Percentiles rank a stretch among this genome's conserved stretches.
These are phyloP conservation scores for Trissolcus brochymenae DNA, from an alignment of 2,888 invertebrate species.

Conservation along the genomic window DNA sequence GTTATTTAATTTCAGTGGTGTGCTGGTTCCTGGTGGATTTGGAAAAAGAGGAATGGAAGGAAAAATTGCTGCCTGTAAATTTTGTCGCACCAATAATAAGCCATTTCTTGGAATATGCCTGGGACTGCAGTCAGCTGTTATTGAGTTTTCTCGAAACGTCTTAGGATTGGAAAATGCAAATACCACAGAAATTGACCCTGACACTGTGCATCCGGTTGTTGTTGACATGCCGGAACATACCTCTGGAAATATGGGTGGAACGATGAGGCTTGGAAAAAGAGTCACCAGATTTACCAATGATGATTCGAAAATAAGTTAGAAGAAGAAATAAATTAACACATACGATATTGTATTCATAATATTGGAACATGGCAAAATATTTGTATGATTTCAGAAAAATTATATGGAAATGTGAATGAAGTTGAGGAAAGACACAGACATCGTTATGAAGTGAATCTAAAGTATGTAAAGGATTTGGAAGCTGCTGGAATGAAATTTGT, in stretches of 20 bases:
- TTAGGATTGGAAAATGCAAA: conserved; percentile 87
- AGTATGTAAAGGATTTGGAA: conserved; percentile 87
- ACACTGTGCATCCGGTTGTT: conserved; percentile 87
- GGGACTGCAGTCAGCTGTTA: conserved; percentile 97
- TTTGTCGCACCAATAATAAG: conserved; percentile 92
- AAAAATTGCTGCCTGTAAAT: conserved; percentile 94
- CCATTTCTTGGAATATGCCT: conserved; percentile 98
- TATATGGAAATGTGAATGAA: conserved; percentile 86
- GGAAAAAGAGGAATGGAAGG: conserved; percentile 97
- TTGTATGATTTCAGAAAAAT: conserved; percentile 78
- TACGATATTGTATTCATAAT: background rate
- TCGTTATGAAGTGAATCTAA: conserved; percentile 97
- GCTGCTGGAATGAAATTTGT: conserved; percentile 92
- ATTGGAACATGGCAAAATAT: background rate
- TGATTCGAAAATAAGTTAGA: conserved; percentile 79
- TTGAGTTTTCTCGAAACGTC: conserved; percentile 95
- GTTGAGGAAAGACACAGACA: conserved; percentile 98
- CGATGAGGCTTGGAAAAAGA: conserved; percentile 97
- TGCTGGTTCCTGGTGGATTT: conserved; percentile 98
- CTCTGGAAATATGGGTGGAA: conserved; percentile 94
- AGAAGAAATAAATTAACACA: conserved; percentile 68
- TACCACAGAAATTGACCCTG: conserved; percentile 89
- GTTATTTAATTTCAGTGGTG: conserved; percentile 81
- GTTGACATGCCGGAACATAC: conserved; percentile 99
- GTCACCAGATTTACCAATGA: conserved; percentile 86